phyloP scores from a whole-genome alignment of 2,797 vertebrate species.

The Mus caroli region DNA sequence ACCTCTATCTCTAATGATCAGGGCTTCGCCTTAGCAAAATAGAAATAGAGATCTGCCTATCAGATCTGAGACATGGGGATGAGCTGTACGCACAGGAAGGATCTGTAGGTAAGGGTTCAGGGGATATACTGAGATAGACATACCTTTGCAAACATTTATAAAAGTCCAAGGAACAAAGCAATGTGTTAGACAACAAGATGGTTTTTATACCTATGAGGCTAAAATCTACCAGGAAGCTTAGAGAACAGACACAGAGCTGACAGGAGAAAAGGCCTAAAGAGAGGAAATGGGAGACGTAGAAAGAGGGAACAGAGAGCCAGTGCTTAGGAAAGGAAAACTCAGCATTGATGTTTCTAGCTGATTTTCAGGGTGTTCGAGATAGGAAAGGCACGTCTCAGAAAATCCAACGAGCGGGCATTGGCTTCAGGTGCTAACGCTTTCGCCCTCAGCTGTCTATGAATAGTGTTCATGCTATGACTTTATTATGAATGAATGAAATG shows the following conservation, averaged over 20 bases:
- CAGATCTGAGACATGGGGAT: background rate
- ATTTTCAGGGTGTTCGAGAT: background rate
- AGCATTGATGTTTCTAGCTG: background rate
- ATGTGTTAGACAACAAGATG: background rate
- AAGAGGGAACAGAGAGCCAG: background rate
- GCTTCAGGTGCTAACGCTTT: background rate
- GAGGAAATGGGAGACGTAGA: background rate
- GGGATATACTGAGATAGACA: background rate
- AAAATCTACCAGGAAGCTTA: conserved; percentile 37
- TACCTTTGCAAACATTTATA: conserved; percentile 12
- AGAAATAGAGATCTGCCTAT: background rate
- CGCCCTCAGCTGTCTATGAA: background rate
- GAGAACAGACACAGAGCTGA: background rate
- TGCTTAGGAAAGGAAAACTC: background rate
- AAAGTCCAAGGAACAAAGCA: background rate
- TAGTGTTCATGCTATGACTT: background rate
- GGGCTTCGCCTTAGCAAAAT: background rate
- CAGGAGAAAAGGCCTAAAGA: background rate
- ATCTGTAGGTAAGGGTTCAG: background rate
- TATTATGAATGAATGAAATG: conserved; percentile 37
- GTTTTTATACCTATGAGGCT: background rate
- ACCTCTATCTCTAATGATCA: background rate
- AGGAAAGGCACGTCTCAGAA: conserved; percentile 9
- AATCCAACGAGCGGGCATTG: background rate
- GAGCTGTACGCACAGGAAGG: background rate